phyloP scores from a whole-genome alignment of 1,140 invertebrate genomes.

The Eciton burchellii region DNA sequence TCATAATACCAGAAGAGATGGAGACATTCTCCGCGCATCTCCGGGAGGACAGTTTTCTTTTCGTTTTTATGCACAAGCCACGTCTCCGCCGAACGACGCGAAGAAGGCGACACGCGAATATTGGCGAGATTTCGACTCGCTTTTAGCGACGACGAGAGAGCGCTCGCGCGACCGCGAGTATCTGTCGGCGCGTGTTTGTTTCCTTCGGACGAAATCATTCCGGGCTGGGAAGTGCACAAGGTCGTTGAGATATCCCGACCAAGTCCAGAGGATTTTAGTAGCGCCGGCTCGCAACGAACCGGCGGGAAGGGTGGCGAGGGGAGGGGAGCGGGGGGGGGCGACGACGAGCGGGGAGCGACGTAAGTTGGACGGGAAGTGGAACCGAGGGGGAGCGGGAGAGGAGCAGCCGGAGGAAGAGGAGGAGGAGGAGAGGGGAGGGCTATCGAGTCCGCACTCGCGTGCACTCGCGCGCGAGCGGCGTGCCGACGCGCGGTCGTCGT shows the following conservation, averaged over 20 bases:
- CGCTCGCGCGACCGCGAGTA: slow-evolving; percentile 26
- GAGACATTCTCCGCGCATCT: background rate
- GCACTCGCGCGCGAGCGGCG: slow-evolving; percentile 2
- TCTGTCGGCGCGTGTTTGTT: slow-evolving; percentile 51
- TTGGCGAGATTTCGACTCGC: slow-evolving; percentile 15
- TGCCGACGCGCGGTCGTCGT: slow-evolving; percentile 18
- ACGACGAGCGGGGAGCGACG: background rate
- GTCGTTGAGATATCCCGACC: slow-evolving; percentile 50
- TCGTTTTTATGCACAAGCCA: background rate
- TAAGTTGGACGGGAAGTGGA: background rate
- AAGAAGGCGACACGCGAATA: slow-evolving; percentile 25
- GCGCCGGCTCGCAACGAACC: slow-evolving; percentile 35
- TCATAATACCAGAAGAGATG: background rate
- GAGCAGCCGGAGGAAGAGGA: background rate
- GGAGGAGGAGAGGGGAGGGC: background rate
- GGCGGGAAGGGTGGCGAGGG: background rate
- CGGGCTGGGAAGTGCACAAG: slow-evolving; percentile 54
- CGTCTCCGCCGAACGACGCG: background rate
- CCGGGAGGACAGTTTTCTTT: too few species aligned
- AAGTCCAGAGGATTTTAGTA: slow-evolving; percentile 55
- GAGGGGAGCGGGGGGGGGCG: background rate
- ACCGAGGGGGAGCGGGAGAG: slow-evolving; percentile 5
- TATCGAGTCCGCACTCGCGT: background rate
- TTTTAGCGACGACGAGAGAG: slow-evolving; percentile 22
- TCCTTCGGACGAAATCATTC: slow-evolving; percentile 51